Conservation (phyloP, 2,888 invertebrate species). For the Cylindroiulus punctatus region DNA sequence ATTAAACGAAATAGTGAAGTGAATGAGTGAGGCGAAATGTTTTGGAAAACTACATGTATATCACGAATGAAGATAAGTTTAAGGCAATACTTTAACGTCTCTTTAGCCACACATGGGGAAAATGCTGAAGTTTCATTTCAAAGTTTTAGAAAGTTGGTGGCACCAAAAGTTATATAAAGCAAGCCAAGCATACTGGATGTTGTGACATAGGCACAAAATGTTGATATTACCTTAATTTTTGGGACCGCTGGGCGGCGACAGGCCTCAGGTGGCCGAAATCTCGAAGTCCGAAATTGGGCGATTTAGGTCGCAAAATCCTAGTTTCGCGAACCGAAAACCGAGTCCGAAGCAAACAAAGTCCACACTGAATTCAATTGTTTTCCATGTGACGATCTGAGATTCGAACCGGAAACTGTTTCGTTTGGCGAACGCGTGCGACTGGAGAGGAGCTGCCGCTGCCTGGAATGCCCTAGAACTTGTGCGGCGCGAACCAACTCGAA, state of each 20-base stretch:
- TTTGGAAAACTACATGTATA: no score
- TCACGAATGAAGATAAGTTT: no score
- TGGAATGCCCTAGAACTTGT: slow-evolving; percentile 1
- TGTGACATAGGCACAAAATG: no score
- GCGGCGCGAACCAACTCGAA: not conserved
- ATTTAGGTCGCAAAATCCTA: not conserved
- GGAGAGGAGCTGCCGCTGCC: not conserved
- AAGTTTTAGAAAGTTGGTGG: no score
- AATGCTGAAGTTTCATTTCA: no score
- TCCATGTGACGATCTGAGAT: slow-evolving; percentile 6
- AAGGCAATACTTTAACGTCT: no score
- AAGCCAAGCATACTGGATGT: no score
- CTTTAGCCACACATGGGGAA: no score
- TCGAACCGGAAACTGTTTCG: not conserved
- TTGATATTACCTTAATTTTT: not conserved
- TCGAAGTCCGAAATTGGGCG: not conserved
- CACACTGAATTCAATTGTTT: not conserved
- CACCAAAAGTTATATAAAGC: no score
- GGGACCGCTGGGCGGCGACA: not conserved
- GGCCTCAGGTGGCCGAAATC: no score
- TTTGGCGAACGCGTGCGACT: not conserved
- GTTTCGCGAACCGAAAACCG: not conserved
- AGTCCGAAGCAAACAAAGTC: not conserved
- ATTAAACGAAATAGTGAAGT: no score
- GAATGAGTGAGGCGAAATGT: no score